Evolutionary conservation across 2,113 vertebrate species (phyloP).

Genomic region (Aramus guarauna): DNA sequence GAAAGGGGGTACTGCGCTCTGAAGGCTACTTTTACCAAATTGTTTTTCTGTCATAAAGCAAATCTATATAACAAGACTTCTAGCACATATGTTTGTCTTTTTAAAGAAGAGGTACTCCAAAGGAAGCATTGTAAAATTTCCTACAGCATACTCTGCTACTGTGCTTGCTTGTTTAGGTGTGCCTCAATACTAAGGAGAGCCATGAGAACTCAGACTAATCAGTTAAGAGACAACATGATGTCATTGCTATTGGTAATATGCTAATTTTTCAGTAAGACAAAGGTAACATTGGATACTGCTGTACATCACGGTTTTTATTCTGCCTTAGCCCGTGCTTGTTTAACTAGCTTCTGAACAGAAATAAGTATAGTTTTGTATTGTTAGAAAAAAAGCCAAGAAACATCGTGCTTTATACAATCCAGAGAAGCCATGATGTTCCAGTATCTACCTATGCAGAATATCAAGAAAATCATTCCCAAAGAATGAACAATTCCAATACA

Average conservation of each 20-base stretch:
- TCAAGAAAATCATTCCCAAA: neutral
- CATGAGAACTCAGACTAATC: neutral
- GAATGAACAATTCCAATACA: neutral
- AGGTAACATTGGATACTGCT: neutral
- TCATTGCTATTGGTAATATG: neutral
- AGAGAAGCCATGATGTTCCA: neutral
- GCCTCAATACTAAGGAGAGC: neutral
- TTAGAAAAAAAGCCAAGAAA: neutral
- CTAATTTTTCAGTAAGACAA: neutral
- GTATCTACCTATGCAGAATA: neutral
- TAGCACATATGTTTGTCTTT: too few species aligned
- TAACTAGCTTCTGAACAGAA: neutral
- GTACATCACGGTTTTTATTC: neutral
- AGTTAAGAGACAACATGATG: neutral
- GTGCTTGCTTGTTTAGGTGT: neutral
- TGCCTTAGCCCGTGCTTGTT: neutral
- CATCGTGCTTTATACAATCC: neutral
- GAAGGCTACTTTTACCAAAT: neutral
- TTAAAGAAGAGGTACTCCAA: neutral
- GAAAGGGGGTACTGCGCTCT: neutral
- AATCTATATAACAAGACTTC: neutral
- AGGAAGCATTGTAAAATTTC: neutral
- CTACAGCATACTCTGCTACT: too few species aligned
- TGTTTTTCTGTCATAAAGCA: neutral
- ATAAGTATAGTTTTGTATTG: neutral